Evolutionary conservation across 2,888 invertebrate species (phyloP).

Genomic region (Lingula anatina): DNA sequence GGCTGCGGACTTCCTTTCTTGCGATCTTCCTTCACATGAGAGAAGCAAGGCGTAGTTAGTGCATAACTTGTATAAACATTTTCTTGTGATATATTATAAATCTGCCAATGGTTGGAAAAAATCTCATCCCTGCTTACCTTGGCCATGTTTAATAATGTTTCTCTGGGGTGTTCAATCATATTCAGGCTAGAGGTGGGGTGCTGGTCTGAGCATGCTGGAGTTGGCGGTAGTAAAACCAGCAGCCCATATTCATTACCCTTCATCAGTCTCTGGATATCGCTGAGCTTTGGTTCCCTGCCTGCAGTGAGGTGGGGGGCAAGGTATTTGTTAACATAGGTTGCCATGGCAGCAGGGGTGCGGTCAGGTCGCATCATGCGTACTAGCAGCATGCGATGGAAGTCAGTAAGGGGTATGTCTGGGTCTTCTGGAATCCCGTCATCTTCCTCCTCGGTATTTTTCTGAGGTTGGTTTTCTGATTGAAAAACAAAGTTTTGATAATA

Average conservation of each 20-base stretch:
- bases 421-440: slow-evolving; percentile 1
- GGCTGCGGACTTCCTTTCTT: no score
- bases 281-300: slow-evolving; percentile 25
- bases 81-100: no score
- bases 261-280: slow-evolving; percentile 18
- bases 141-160: slow-evolving; percentile 20
- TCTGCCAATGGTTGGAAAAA: no score
- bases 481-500: no score
- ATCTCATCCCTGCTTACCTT: no score
- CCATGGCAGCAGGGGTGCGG: slow-evolving; percentile 39
- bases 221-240: slow-evolving; percentile 36
- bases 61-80: no score
- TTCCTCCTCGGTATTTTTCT: slow-evolving; percentile 7
- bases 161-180: slow-evolving; percentile 29
- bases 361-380: slow-evolving; percentile 48
- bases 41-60: no score
- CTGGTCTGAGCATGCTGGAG: slow-evolving; percentile 12
- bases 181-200: slow-evolving; percentile 27
- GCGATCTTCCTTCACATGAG: no score
- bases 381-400: slow-evolving; percentile 47
- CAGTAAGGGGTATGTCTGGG: slow-evolving; percentile 32
- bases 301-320: slow-evolving; percentile 29
- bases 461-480: no score
- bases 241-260: slow-evolving; percentile 27
- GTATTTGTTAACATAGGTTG: slow-evolving; percentile 35